Base-by-base conservation (phyloP, 1,140 invertebrate species). In the Venturia canescens region DNA sequence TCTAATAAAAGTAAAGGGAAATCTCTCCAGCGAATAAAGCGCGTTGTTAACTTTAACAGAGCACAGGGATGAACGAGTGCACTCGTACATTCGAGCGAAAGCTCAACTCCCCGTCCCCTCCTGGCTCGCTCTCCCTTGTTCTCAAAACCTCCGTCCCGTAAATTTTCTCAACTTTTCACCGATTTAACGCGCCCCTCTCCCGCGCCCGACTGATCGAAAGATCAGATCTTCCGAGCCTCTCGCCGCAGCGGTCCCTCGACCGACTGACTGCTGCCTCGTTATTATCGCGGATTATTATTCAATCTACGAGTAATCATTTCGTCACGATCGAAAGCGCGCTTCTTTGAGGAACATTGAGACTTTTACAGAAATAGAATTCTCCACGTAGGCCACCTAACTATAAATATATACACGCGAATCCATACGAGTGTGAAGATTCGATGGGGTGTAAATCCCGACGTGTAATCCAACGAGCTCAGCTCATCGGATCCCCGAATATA, bases 391-490 rank as follows among this genome's bases (percentile, higher is more conserved):
- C n/a, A n/a, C n/a, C n/a, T n/a, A n/a, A n/a, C 18, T 60, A 23
- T 23, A 60, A 23, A 60, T 60, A 60, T n/a, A 4, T 60, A n/a
- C 18, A 16, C 15, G 11, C 18, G 31, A 34, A 50, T 50, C 4
- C 15, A 18, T 50, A 50, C 18, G 1, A 7, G 18, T 3, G 11
- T 38, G 9, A 75, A 75, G 48, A 75, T 75, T 1, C 48, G 50
- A 72, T 72, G 34, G 44, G 44, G 72, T 75, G 72, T 31, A 75
- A 75, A 75, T 75, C 50, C 72, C 4, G 15, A 15, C 26, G 18
- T 75, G 72, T 75, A 75, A 75, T 75, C 48, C 72, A 57, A 57
- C 72, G 72, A 70, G 72, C 72, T 75, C 34, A 31, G 72, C 50
- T 75, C 72, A 75, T 75, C 72, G 50, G 48, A 75, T 75, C 72